phyloP scores from a whole-genome alignment of 2,797 vertebrate genomes.

The Neosilurus hyrtlii region DNA sequence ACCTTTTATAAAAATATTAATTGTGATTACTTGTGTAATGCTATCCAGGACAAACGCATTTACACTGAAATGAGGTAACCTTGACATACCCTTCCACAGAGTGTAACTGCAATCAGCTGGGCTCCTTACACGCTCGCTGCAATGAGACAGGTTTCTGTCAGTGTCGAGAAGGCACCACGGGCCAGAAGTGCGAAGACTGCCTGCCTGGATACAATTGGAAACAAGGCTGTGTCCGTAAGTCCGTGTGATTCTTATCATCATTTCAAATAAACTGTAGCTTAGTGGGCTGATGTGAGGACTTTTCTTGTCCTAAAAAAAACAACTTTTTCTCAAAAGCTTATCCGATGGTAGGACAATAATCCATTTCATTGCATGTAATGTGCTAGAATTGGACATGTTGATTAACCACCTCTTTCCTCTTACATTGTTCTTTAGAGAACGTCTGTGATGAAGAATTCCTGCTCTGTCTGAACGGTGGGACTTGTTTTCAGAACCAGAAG shows the following conservation, averaged over 20 bases:
- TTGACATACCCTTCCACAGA: constrained; percentile 65
- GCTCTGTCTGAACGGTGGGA: constrained; percentile 82
- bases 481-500: constrained; percentile 81
- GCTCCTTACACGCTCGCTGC: constrained; percentile 85
- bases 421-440: constrained; percentile 67
- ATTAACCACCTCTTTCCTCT: not conserved
- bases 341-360: not conserved
- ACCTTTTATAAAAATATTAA: not conserved
- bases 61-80: not conserved
- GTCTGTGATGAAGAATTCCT: constrained; percentile 80
- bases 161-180: constrained; percentile 84
- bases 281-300: not conserved
- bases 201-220: constrained; percentile 86
- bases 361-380: not conserved
- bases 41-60: not conserved
- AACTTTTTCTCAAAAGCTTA: not conserved
- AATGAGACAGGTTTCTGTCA: constrained; percentile 85
- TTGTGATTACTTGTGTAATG: not conserved
- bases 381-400: not conserved
- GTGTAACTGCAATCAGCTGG: constrained; percentile 82
- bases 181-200: constrained; percentile 90
- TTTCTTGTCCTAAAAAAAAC: not conserved
- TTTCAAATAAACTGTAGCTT: not conserved
- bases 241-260: constrained; percentile 6
- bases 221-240: constrained; percentile 83